Evolutionary conservation across 2,888 invertebrate species (phyloP).

Genomic region (Eretmocerus hayati): DNA sequence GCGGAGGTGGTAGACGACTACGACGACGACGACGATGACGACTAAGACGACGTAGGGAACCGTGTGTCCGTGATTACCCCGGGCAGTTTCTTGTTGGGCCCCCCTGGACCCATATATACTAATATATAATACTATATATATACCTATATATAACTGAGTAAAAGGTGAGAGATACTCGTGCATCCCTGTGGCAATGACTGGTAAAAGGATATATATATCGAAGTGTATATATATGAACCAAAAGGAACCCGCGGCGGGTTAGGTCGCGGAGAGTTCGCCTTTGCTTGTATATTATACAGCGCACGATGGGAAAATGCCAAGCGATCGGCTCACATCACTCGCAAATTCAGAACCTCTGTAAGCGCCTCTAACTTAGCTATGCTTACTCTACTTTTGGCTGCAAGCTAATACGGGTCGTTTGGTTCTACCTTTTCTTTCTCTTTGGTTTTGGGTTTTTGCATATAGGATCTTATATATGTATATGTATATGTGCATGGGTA

Average conservation of each 20-base stretch:
- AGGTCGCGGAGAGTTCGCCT: constrained; percentile 35
- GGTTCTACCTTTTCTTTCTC: not conserved
- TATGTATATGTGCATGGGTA: not conserved
- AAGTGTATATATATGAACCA: too few relatives aligned
- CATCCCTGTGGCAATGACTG: too few relatives aligned
- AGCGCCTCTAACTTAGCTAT: constrained; percentile 28
- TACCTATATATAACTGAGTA: too few relatives aligned
- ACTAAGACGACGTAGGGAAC: constrained; percentile 24
- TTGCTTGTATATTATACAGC: constrained; percentile 2
- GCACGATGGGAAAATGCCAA: constrained; percentile 43
- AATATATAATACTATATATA: too few relatives aligned
- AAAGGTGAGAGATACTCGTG: too few relatives aligned
- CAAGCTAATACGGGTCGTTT: too few relatives aligned
- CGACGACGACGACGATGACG: too few relatives aligned
- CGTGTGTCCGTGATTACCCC: constrained; percentile 43
- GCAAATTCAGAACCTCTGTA: constrained; percentile 33
- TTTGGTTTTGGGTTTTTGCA: not conserved
- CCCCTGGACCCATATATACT: constrained; percentile 45
- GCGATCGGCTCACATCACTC: constrained; percentile 48
- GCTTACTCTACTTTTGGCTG: not conserved
- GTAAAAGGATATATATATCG: too few relatives aligned
- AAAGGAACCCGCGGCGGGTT: too few relatives aligned
- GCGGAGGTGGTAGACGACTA: constrained; percentile 19
- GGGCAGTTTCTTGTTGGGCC: constrained; percentile 38
- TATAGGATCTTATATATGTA: not conserved